Base-by-base conservation (phyloP, 1,140 invertebrate genomes). In the Asobara japonica region DNA sequence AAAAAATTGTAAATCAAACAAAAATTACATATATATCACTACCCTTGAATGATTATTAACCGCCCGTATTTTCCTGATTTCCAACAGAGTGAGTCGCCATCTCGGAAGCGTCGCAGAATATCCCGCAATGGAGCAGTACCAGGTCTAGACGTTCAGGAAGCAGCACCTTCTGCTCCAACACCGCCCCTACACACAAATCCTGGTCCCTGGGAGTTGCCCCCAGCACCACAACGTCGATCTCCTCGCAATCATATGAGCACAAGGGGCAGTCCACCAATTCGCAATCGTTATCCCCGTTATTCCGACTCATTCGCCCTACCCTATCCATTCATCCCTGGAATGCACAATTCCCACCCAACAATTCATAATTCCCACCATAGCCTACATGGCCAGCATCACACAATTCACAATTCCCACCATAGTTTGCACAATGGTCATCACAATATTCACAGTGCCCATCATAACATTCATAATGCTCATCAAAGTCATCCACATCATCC, bases 51-150 rank as follows among this genome's bases (percentile, higher is more conserved):
- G n/a, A n/a, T n/a, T n/a, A n/a, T n/a, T n/a, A n/a, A n/a, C n/a
- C n/a, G n/a, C n/a, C n/a, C n/a, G n/a, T n/a, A n/a, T 36, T 36
- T 36, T 36, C 20, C 36, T n/a, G 1, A 62, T 48, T 29, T 1
- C 16, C 80, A 79, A 8, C 72, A 86, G 82, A 86, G 84, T 45
- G 84, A 86, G 62, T 86, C 84, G 1, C 84, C 84, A 20, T 85
- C 84, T 18, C 78, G 84, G 27, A 86, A 86, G 31, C 82, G 84
- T 71, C 84, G 84, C 13, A 79, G 84, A 79, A 86, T 86, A 82
- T 86, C 84, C 7, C 80, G 84, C 2, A 86, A 85, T 56, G 83
- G 83, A 3, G 74, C 82, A 11, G 84, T 84, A 6, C 79, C 84
- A 5, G 84, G 81, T 0, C 81, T 85, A 48, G 84, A 85, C 29